These are phyloP conservation scores for Tympanuchus pallidicinctus DNA, from an alignment of 2,113 vertebrate species.

Conservation along the genomic window DNA sequence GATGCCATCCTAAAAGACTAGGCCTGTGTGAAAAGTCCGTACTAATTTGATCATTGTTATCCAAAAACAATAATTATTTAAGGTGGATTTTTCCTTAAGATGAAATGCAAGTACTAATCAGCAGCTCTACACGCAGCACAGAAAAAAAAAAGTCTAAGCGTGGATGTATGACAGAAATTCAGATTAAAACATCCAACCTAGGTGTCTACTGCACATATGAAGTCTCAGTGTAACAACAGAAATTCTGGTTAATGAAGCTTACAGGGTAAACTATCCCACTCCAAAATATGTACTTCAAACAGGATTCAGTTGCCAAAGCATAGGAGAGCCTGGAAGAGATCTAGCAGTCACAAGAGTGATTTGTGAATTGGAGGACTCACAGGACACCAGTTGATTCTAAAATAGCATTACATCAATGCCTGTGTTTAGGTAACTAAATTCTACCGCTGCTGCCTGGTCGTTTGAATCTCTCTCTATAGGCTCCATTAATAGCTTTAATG, in stretches of 20 bases:
- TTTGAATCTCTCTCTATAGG: neutral
- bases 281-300: neutral
- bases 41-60: neutral
- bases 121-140: neutral
- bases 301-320: conserved; percentile 40
- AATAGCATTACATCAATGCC: neutral
- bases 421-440: conserved; percentile 43
- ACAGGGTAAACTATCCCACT: neutral
- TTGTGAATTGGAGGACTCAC: neutral
- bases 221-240: neutral
- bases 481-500: neutral
- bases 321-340: conserved; percentile 32
- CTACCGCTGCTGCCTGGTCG: neutral
- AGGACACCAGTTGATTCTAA: conserved; percentile 35
- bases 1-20: neutral
- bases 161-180: neutral
- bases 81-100: neutral
- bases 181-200: neutral
- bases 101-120: neutral
- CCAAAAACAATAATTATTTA: neutral
- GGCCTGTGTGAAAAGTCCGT: neutral
- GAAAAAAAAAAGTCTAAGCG: neutral
- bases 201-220: neutral
- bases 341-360: conserved; percentile 45
- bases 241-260: neutral